A percentile compares a stretch with the other conserved stretches of the same genome.
Conservation (phyloP, 2,797 vertebrate species). For the Neosilurus hyrtlii region DNA sequence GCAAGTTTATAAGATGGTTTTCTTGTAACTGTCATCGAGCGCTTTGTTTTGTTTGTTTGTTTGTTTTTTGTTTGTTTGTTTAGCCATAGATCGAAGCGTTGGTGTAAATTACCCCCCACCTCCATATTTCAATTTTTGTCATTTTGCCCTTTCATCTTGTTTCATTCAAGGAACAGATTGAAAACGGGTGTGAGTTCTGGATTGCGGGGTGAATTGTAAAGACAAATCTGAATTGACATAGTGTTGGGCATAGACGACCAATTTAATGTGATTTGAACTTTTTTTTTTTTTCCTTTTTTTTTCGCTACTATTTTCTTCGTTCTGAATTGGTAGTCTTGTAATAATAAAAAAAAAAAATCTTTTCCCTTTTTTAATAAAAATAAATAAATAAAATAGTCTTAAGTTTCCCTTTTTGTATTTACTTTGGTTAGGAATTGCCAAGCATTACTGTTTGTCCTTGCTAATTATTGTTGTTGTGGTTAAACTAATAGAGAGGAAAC, state of each 20-base stretch:
- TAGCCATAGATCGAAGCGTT: too few species aligned
- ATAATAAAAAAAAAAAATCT: conserved; percentile 56
- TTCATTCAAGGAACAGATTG: conserved; percentile 48
- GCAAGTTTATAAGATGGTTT: conserved; percentile 9
- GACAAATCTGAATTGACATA: background rate
- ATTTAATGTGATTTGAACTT: conserved; percentile 39
- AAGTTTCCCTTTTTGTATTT: background rate
- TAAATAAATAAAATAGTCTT: conserved; percentile 56
- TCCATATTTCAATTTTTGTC: conserved; percentile 11
- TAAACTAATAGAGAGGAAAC: too few species aligned
- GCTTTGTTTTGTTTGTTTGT: background rate
- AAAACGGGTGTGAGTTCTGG: background rate
- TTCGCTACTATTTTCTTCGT: conserved; percentile 44
- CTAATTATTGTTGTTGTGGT: too few species aligned
- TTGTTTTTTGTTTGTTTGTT: conserved; percentile 16
- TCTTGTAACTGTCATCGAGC: conserved; percentile 32
- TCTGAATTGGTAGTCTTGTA: conserved; percentile 69
- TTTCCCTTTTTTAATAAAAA: conserved; percentile 73
- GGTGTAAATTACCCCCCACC: background rate
- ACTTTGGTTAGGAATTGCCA: too few species aligned
- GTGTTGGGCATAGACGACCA: conserved; percentile 40
- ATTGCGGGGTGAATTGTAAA: too few species aligned
- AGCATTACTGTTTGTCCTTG: background rate
- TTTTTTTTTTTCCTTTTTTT: conserved; percentile 47
- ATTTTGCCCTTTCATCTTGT: conserved; percentile 13